These are phyloP conservation scores for Paracanthobrama guichenoti DNA, from an alignment of 2,113 vertebrate species.

Conservation along the genomic window DNA sequence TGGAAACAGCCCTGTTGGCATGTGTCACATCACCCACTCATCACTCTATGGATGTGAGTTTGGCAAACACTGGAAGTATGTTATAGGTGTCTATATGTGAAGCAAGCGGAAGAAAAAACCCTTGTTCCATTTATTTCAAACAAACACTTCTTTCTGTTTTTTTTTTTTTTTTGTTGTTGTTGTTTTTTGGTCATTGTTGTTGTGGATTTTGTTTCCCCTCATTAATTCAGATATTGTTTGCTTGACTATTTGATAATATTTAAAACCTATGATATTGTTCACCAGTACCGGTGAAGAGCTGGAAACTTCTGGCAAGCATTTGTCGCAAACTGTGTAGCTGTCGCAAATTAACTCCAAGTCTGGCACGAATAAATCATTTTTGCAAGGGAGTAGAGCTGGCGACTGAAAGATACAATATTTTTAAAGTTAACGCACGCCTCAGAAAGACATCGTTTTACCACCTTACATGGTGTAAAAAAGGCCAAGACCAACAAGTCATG, in stretches of 20 bases:
- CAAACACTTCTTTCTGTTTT: conserved; percentile 73
- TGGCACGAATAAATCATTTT: neutral
- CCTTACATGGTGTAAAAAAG: neutral
- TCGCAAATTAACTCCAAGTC: neutral
- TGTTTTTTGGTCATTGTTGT: conserved; percentile 19
- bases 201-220: conserved; percentile 39
- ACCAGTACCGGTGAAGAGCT: conserved; percentile 4
- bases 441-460: conserved; percentile 7
- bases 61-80: conserved; percentile 96
- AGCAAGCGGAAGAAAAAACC: conserved; percentile 81
- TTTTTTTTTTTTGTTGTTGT: too few species aligned
- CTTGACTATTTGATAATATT: conserved; percentile 29
- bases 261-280: conserved; percentile 26
- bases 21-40: conserved; percentile 63
- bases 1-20: conserved; percentile 55
- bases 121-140: conserved; percentile 76
- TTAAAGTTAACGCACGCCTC: neutral
- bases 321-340: neutral
- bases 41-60: conserved; percentile 62
- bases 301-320: neutral
- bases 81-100: conserved; percentile 92
- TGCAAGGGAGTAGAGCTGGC: neutral
- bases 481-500: conserved; percentile 11
- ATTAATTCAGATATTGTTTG: conserved; percentile 41
- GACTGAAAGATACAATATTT: conserved; percentile 5